A percentile compares a stretch with the other conserved stretches of the same genome.
Evolutionary conservation across 2,888 invertebrate species (phyloP).

Genomic region (Myopa testacea): DNA sequence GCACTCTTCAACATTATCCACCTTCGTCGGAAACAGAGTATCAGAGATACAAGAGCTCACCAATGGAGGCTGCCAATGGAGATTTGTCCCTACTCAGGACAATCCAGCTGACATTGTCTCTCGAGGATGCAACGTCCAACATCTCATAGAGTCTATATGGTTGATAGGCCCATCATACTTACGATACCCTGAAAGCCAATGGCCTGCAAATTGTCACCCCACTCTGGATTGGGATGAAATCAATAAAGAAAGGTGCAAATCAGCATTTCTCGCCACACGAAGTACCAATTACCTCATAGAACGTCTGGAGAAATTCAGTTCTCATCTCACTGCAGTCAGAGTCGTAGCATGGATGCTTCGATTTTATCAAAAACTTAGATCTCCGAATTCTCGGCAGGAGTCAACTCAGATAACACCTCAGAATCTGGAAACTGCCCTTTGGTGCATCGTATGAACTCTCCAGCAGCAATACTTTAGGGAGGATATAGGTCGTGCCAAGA

Average conservation of each 20-base stretch:
- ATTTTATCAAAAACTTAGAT: background rate
- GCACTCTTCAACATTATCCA: too few species aligned
- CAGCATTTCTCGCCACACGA: background rate
- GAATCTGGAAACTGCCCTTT: background rate
- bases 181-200: background rate
- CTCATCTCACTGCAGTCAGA: slow-evolving; percentile 11
- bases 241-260: slow-evolving; percentile 8
- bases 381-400: background rate
- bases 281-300: background rate
- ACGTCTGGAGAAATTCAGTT: background rate
- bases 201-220: background rate
- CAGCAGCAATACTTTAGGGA: slow-evolving; percentile 17
- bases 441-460: slow-evolving; percentile 20
- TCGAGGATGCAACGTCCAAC: slow-evolving; percentile 17
- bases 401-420: background rate
- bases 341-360: slow-evolving; percentile 1
- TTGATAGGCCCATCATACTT: slow-evolving; percentile 34
- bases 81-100: slow-evolving; percentile 19
- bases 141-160: slow-evolving; percentile 36
- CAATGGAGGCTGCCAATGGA: slow-evolving; percentile 18
- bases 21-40: too few species aligned
- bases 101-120: slow-evolving; percentile 37
- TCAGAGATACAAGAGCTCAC: too few species aligned
- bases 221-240: background rate
- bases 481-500: slow-evolving; percentile 2